Evolutionary conservation across 2,888 invertebrate genomes (phyloP).

Genomic region (Cryptus viduatorius): DNA sequence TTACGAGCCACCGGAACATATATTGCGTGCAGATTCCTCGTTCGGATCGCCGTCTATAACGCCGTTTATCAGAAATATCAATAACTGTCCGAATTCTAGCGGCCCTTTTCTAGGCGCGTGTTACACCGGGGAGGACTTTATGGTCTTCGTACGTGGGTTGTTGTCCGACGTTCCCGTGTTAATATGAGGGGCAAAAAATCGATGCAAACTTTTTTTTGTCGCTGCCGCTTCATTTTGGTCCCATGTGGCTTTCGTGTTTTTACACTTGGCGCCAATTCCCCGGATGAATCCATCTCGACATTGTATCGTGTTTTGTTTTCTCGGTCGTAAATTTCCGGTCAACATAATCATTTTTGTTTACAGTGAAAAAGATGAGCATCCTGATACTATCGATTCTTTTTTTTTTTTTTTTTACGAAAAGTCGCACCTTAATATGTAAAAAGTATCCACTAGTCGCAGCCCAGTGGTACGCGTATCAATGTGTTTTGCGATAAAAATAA

Average conservation of each 20-base stretch:
- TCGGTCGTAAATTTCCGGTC: neutral
- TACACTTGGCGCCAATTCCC: slow-evolving; percentile 12
- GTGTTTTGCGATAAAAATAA: too few relatives aligned
- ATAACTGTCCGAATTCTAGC: neutral
- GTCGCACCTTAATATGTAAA: too few relatives aligned
- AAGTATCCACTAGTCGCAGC: too few relatives aligned
- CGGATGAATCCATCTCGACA: slow-evolving; percentile 3
- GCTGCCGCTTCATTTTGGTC: neutral
- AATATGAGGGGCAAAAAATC: slow-evolving; percentile 1
- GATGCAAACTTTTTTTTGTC: slow-evolving; percentile 5
- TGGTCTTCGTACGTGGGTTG: neutral
- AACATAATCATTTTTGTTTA: neutral
- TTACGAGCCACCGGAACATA: neutral
- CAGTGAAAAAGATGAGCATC: too few relatives aligned
- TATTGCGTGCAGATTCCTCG: neutral
- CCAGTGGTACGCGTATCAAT: too few relatives aligned
- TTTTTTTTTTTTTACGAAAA: too few relatives aligned
- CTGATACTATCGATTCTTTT: too few relatives aligned
- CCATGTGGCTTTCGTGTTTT: slow-evolving; percentile 7
- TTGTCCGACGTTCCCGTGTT: neutral
- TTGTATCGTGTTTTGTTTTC: neutral
- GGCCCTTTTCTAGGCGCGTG: neutral
- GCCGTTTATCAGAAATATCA: slow-evolving; percentile 17
- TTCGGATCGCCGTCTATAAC: neutral
- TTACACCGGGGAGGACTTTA: neutral